Conservation (phyloP, 1,140 invertebrate species). For the Telenomus remus region DNA sequence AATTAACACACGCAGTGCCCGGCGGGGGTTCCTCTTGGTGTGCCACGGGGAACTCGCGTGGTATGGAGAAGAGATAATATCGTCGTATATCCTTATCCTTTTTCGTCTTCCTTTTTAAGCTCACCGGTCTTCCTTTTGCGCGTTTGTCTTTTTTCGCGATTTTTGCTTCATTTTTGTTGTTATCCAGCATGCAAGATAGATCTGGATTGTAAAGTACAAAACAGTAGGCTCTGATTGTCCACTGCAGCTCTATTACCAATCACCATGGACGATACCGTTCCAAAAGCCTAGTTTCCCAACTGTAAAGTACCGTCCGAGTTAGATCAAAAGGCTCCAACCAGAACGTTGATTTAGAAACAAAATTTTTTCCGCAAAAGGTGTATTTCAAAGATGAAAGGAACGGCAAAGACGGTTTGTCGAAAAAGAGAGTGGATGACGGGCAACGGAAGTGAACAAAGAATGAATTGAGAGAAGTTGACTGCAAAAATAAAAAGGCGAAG, state of each 20-base stretch:
- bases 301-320: too few relatives aligned
- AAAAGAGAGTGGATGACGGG: slow-evolving; percentile 46
- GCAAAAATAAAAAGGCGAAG: slow-evolving; percentile 53
- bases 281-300: not conserved
- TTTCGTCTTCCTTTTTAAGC: slow-evolving; percentile 49
- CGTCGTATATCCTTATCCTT: slow-evolving; percentile 61
- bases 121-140: slow-evolving; percentile 56
- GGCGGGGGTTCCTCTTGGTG: slow-evolving; percentile 60
- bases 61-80: slow-evolving; percentile 63
- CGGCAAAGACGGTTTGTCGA: slow-evolving; percentile 15
- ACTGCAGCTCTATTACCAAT: slow-evolving; percentile 37
- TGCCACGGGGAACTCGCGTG: slow-evolving; percentile 59
- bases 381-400: not conserved
- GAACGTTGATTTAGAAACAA: too few relatives aligned
- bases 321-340: too few relatives aligned
- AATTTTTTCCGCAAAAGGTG: too few relatives aligned
- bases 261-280: slow-evolving; percentile 36
- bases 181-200: slow-evolving; percentile 37
- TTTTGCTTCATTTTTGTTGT: not conserved
- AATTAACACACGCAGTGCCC: slow-evolving; percentile 76
- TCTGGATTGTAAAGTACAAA: slow-evolving; percentile 54
- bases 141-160: slow-evolving; percentile 57
- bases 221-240: slow-evolving; percentile 37
- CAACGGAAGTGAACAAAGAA: slow-evolving; percentile 52
- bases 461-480: slow-evolving; percentile 58